phyloP scores from a whole-genome alignment of 2,797 vertebrate species.

The Bufotes viridis region DNA sequence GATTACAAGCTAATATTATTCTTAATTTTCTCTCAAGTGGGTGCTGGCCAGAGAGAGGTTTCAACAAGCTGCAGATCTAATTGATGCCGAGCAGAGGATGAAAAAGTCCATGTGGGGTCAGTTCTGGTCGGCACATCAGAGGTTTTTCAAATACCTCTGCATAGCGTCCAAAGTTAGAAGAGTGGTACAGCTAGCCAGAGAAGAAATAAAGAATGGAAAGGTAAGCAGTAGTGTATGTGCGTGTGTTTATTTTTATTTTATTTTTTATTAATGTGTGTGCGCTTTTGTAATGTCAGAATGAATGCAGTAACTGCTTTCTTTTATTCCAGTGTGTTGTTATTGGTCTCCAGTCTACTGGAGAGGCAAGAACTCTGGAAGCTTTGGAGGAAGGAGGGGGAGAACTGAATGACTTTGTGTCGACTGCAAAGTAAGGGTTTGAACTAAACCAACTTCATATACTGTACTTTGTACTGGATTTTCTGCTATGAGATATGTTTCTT shows the following conservation, averaged over 20 bases:
- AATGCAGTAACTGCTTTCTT: slow-evolving; percentile 26
- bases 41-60: slow-evolving; percentile 94
- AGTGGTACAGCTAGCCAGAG: slow-evolving; percentile 94
- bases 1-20: background rate
- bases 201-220: slow-evolving; percentile 97
- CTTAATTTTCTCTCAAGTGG: slow-evolving; percentile 79
- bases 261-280: background rate
- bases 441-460: background rate
- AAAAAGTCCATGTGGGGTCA: slow-evolving; percentile 99
- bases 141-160: slow-evolving; percentile 98
- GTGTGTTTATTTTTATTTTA: too few relatives aligned
- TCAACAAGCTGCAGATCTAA: slow-evolving; percentile 92
- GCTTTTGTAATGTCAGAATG: background rate
- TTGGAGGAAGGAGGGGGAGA: slow-evolving; percentile 98
- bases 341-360: slow-evolving; percentile 96
- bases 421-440: slow-evolving; percentile 87
- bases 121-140: slow-evolving; percentile 98
- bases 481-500: too few relatives aligned
- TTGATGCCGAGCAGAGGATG: slow-evolving; percentile 97
- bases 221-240: slow-evolving; percentile 71
- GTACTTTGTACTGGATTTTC: too few relatives aligned
- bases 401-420: slow-evolving; percentile 98
- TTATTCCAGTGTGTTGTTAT: slow-evolving; percentile 91
- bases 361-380: slow-evolving; percentile 95
- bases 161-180: slow-evolving; percentile 96